Evolutionary conservation across 2,797 vertebrate species (phyloP), one percentile per base, ranked within the genome.

Genomic region (Molossus molossus): DNA sequence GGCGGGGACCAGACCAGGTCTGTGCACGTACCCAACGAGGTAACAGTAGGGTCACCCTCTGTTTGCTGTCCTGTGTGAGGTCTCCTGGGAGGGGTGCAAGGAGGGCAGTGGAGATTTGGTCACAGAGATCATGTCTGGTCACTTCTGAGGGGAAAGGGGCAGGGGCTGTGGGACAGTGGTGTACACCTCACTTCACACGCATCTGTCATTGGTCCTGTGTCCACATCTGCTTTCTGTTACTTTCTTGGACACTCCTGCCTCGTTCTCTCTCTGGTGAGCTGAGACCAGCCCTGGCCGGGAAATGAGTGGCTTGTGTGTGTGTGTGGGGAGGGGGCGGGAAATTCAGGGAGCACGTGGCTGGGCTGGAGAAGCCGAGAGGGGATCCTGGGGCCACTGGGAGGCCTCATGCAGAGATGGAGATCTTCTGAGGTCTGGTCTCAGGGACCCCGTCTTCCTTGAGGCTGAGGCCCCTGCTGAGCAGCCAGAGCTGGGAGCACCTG

Each of bases 401-500:
- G 4, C 27, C 45, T 98, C 76, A 97, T n/a, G 92, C 64, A 69
- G 97, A 96, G 72, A 97, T 86, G 27, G 97, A 69, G 20, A 80
- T 94, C 91, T 97, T 97, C 79, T 95, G 94, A 86, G 94, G 64
- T 57, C 96, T 93, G 65, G 81, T 57, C 72, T 94, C 67, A 6
- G 94, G 77, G n/a, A 15, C 76, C 18, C 53, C 58, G 21, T 48
- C 27, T 9, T 90, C 85, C 91, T 97, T 96, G 94, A 95, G 58
- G 29, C 57, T 0, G 5, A 87, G 64, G 69, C 90, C 82, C 80
- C 96, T 91, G 91, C 69, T 53, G 18, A 92, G 89, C 15, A 91
- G 87, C 97, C 97, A 96, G 87, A 97, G 95, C 69, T 81, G 87
- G 6, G 91, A 97, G 90, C 97, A 95, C 45, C 95, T 95, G 77